Percentiles rank a stretch among this genome's conserved stretches.
phyloP scores from a whole-genome alignment of 2,888 invertebrate genomes.

The Mesorhabditis spiculigera region DNA sequence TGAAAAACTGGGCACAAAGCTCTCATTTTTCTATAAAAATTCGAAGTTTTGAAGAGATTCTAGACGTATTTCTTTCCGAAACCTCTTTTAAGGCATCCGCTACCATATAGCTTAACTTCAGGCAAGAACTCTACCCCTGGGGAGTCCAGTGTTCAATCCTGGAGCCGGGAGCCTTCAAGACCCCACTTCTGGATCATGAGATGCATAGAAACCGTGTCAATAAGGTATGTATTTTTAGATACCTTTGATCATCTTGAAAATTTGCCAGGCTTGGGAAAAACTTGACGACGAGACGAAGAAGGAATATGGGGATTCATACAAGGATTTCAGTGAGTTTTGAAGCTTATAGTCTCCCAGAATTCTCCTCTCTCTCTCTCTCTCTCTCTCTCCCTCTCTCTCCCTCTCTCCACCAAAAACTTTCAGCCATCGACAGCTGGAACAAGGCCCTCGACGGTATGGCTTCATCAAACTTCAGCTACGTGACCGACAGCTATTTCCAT shows the following conservation, averaged over 20 bases:
- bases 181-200: conserved; percentile 33
- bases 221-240: not conserved
- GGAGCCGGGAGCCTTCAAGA: conserved; percentile 51
- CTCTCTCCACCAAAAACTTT: conserved; percentile 7
- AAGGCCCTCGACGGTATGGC: conserved; percentile 30
- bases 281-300: conserved; percentile 30
- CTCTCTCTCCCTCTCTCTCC: not conserved
- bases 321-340: conserved; percentile 37
- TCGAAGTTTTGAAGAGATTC: too few species aligned
- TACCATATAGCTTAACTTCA: too few species aligned
- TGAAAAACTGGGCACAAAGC: too few species aligned
- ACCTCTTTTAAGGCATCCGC: too few species aligned
- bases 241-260: not conserved
- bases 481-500: conserved; percentile 51
- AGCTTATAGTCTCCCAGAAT: not conserved
- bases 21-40: too few species aligned
- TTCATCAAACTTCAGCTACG: conserved; percentile 40
- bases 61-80: too few species aligned
- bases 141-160: conserved; percentile 40
- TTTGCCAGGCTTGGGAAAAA: conserved; percentile 32
- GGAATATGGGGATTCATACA: conserved; percentile 47
- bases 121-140: conserved; percentile 42
- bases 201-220: conserved; percentile 37
- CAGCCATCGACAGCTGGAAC: conserved; percentile 42
- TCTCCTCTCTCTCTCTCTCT: not conserved